Conservation (phyloP, 2,797 vertebrate species). For the Centroberyx gerrardi region DNA sequence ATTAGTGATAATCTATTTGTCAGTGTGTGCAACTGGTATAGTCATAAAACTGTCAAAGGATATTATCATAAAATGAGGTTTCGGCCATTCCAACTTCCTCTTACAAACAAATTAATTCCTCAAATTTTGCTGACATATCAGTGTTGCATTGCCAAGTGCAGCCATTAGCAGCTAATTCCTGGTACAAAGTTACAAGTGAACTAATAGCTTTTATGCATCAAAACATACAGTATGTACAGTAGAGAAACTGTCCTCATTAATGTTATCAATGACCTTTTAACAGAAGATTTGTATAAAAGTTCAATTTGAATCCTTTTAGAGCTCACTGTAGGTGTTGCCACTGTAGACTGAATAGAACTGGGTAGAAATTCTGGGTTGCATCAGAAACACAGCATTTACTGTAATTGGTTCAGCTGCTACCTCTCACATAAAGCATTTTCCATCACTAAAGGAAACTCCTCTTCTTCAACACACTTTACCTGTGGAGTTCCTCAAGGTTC, state of each 20-base stretch:
- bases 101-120: background rate
- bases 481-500: constrained; percentile 18
- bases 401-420: constrained; percentile 3
- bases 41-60: constrained; percentile 15
- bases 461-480: constrained; percentile 14
- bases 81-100: background rate
- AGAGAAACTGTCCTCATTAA: background rate
- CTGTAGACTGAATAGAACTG: background rate
- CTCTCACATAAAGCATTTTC: constrained; percentile 6
- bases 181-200: background rate
- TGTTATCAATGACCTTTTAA: background rate
- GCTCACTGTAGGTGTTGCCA: background rate
- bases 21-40: constrained; percentile 41
- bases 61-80: constrained; percentile 9
- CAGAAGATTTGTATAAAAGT: background rate
- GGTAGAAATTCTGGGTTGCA: constrained; percentile 5
- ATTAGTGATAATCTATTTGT: constrained; percentile 46
- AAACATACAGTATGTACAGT: background rate
- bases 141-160: background rate
- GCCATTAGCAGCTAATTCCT: background rate
- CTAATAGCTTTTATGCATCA: background rate
- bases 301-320: background rate
- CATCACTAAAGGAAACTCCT: background rate
- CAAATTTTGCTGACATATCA: constrained; percentile 4
- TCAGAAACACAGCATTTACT: background rate